phyloP scores from a whole-genome alignment of 2,797 vertebrate species.

The Oreonectes daqikongensis region DNA sequence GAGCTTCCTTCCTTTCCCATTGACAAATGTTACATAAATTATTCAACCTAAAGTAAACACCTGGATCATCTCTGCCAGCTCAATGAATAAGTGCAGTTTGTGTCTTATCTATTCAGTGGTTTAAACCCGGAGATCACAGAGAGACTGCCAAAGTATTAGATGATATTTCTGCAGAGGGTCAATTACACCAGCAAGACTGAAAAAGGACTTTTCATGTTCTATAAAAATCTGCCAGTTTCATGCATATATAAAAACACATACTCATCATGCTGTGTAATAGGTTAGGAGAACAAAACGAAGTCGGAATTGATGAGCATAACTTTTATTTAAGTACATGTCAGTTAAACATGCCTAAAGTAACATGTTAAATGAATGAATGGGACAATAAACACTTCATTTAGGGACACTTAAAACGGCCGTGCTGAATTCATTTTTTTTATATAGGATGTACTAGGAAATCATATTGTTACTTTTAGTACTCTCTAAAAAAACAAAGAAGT shows the following conservation, averaged over 20 bases:
- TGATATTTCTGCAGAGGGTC: constrained; percentile 41
- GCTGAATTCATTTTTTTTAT: background rate
- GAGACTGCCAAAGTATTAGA: constrained; percentile 11
- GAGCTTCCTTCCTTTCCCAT: constrained; percentile 56
- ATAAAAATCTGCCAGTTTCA: constrained; percentile 23
- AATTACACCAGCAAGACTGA: constrained; percentile 42
- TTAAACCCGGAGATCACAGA: constrained; percentile 36
- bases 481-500: too few species aligned
- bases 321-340: constrained; percentile 25
- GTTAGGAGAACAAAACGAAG: constrained; percentile 27
- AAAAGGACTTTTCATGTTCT: constrained; percentile 39
- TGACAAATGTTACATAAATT: constrained; percentile 62
- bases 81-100: constrained; percentile 48
- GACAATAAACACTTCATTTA: background rate
- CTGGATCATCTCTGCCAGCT: constrained; percentile 48
- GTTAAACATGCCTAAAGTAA: background rate
- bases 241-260: constrained; percentile 3
- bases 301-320: constrained; percentile 17
- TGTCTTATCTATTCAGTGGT: constrained; percentile 50
- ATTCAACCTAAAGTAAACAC: constrained; percentile 58
- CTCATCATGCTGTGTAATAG: background rate
- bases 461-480: too few species aligned
- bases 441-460: too few species aligned
- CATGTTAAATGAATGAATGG: constrained; percentile 9
- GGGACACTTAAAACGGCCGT: background rate